These are phyloP conservation scores for Thaumatotibia leucotreta DNA, from an alignment of 1,140 invertebrate genomes.

Conservation along the genomic window DNA sequence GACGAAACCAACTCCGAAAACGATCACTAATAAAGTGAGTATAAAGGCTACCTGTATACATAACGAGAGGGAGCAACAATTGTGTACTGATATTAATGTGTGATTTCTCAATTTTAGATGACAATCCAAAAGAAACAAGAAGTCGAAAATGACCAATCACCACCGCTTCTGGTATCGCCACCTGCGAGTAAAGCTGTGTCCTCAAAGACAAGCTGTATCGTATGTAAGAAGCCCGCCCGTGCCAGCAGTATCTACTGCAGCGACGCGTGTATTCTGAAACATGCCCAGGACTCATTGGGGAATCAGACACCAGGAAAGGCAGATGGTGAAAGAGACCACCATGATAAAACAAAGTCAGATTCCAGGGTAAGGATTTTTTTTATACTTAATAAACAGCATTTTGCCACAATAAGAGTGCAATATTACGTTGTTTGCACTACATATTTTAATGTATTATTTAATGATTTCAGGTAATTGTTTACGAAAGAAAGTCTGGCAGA, in stretches of 20 bases:
- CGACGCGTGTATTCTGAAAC: constrained; percentile 89
- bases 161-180: constrained; percentile 14
- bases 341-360: constrained; percentile 67
- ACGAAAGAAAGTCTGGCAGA: constrained; percentile 87
- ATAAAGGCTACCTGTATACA: not conserved
- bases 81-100: not conserved
- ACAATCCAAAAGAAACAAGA: constrained; percentile 22
- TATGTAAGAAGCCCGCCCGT: constrained; percentile 84
- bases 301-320: constrained; percentile 57
- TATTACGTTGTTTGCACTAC: too few species aligned
- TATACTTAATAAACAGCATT: not conserved
- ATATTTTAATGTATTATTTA: not conserved
- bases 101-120: too few species aligned
- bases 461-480: constrained; percentile 82
- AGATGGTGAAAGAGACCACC: constrained; percentile 36
- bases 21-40: constrained; percentile 38
- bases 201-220: constrained; percentile 80
- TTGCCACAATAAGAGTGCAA: not conserved
- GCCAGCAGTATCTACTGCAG: constrained; percentile 90
- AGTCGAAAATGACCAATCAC: constrained; percentile 23
- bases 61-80: too few species aligned
- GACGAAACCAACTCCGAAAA: constrained; percentile 54
- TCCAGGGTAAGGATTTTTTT: constrained; percentile 70
- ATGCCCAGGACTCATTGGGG: constrained; percentile 85
- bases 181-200: constrained; percentile 36